These are phyloP conservation scores for Speoplatyrhinus poulsoni DNA, from an alignment of 2,113 vertebrate species.

Conservation along the genomic window DNA sequence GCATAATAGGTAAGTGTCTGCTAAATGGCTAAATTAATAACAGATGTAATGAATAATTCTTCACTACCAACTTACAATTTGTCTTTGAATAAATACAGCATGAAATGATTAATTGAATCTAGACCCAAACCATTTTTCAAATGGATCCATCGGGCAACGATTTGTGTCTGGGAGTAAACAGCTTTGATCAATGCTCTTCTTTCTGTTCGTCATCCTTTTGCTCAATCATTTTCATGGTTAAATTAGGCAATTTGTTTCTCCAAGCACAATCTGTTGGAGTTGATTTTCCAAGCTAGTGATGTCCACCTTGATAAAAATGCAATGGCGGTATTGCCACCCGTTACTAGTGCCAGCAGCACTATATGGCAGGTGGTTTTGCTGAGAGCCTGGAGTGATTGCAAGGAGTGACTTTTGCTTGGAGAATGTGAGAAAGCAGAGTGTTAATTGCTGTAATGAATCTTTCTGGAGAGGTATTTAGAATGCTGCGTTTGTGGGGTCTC, in stretches of 20 bases:
- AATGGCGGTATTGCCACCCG: constrained; percentile 50
- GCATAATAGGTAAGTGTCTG: too few relatives aligned
- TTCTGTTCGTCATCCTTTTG: constrained; percentile 71
- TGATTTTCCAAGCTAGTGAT: constrained; percentile 78
- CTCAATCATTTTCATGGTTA: constrained; percentile 79
- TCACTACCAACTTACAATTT: constrained; percentile 54
- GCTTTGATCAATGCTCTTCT: constrained; percentile 76
- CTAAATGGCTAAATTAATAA: constrained; percentile 10
- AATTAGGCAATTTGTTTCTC: constrained; percentile 80
- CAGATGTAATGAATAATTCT: constrained; percentile 54
- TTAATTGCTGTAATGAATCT: constrained; percentile 79
- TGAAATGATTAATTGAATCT: constrained; percentile 67
- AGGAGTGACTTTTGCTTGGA: constrained; percentile 45
- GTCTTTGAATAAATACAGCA: constrained; percentile 61
- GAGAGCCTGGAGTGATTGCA: constrained; percentile 36
- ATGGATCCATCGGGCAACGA: constrained; percentile 52
- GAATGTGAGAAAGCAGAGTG: constrained; percentile 60
- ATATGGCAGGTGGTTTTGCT: constrained; percentile 33
- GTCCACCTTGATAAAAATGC: constrained; percentile 74
- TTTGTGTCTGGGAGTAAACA: constrained; percentile 69
- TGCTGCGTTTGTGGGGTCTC: constrained; percentile 62
- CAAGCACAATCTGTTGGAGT: constrained; percentile 72
- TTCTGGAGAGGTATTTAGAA: constrained; percentile 70
- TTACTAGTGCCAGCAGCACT: constrained; percentile 38
- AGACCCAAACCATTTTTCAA: constrained; percentile 66